Conservation (phyloP, 2,888 invertebrate species). For the Plusia festucae region DNA sequence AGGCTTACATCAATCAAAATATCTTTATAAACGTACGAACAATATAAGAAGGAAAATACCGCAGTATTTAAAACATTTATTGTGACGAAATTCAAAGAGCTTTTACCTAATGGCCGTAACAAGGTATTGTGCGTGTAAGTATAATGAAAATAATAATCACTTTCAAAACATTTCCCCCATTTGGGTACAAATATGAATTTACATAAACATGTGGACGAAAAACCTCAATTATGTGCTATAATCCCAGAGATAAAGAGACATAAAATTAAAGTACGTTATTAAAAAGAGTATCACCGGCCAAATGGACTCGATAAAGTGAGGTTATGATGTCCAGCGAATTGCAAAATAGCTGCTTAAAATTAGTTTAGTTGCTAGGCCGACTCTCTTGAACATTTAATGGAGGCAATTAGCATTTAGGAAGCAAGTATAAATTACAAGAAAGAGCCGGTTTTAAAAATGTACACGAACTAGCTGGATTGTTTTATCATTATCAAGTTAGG, state of each 20-base stretch:
- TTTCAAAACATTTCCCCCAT: slow-evolving; percentile 41
- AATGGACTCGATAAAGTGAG: slow-evolving; percentile 83
- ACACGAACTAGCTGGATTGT: slow-evolving; percentile 51
- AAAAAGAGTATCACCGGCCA: slow-evolving; percentile 84
- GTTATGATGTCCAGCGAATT: slow-evolving; percentile 80
- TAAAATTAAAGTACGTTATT: slow-evolving; percentile 86
- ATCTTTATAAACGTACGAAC: slow-evolving; percentile 14
- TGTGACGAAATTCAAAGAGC: slow-evolving; percentile 31
- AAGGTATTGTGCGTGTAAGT: slow-evolving; percentile 36
- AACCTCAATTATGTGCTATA: slow-evolving; percentile 79
- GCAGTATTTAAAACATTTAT: slow-evolving; percentile 18
- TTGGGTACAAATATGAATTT: slow-evolving; percentile 55
- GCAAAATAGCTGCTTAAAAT: slow-evolving; percentile 77
- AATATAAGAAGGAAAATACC: slow-evolving; percentile 18
- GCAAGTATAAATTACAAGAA: slow-evolving; percentile 57
- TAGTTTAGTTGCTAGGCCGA: slow-evolving; percentile 70
- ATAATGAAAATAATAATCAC: slow-evolving; percentile 44
- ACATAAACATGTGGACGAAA: slow-evolving; percentile 72
- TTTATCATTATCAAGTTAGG: slow-evolving; percentile 76
- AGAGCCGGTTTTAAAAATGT: slow-evolving; percentile 37
- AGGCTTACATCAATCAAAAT: slow-evolving; percentile 22
- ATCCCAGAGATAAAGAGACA: slow-evolving; percentile 80
- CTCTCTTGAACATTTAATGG: slow-evolving; percentile 60
- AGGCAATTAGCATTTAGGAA: slow-evolving; percentile 59
- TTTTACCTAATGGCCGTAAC: slow-evolving; percentile 38